Percentiles rank a stretch among this genome's conserved stretches.
phyloP scores from a whole-genome alignment of 2,113 vertebrate species.

The Alligator mississippiensis region DNA sequence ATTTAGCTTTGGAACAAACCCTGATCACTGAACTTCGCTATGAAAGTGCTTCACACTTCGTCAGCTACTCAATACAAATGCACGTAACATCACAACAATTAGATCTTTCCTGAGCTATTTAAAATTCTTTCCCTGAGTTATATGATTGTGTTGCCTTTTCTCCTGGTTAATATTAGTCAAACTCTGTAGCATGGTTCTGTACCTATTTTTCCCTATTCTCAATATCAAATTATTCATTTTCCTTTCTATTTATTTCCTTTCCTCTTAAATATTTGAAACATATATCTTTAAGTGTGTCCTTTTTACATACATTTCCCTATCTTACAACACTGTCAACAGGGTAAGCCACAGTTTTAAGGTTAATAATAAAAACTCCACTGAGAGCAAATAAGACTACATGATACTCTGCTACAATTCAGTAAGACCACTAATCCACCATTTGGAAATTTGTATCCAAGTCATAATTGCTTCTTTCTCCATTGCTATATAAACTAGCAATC shows the following conservation, averaged over 20 bases:
- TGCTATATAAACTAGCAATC: neutral
- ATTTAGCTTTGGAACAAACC: neutral
- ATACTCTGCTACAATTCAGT: neutral
- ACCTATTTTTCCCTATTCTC: neutral
- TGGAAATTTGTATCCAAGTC: neutral
- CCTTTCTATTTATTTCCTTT: neutral
- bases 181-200: neutral
- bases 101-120: neutral
- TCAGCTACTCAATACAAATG: neutral
- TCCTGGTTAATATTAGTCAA: neutral
- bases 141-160: neutral
- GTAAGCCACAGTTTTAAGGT: neutral
- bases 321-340: neutral
- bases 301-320: neutral
- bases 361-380: neutral
- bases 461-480: neutral
- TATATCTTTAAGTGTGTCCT: neutral
- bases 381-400: neutral
- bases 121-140: neutral
- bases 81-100: neutral
- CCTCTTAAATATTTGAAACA: neutral
- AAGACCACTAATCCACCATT: neutral
- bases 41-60: neutral
- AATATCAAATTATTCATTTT: neutral
- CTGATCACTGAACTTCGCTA: neutral